phyloP scores from a whole-genome alignment of 2,888 invertebrate species.

The Mamestra brassicae region DNA sequence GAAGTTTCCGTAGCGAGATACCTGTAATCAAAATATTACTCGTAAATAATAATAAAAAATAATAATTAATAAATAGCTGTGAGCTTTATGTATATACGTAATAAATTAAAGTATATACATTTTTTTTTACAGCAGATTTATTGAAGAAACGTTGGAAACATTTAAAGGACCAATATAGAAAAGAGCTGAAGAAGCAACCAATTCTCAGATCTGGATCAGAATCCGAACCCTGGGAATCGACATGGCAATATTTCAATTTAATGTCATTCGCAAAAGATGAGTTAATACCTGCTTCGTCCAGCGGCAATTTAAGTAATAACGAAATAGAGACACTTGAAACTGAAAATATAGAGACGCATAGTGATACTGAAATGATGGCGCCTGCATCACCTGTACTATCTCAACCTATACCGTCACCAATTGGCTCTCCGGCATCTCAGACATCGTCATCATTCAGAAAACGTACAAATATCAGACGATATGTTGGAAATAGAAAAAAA shows the following conservation, averaged over 20 bases:
- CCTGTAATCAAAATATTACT: neutral
- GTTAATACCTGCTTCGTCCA: constrained; percentile 13
- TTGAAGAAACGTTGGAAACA: constrained; percentile 15
- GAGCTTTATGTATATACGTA: neutral
- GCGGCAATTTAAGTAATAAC: constrained; percentile 21
- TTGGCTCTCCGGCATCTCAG: constrained; percentile 10
- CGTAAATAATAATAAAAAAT: neutral
- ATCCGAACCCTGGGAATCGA: constrained; percentile 11
- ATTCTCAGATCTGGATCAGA: constrained; percentile 20
- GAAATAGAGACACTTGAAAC: constrained; percentile 13
- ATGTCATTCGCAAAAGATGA: constrained; percentile 26
- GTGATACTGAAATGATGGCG: constrained; percentile 12
- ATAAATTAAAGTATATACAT: neutral
- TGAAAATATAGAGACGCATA: constrained; percentile 10
- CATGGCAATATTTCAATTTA: constrained; percentile 26
- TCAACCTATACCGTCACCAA: constrained; percentile 10
- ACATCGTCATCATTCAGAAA: constrained; percentile 15
- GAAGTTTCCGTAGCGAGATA: neutral
- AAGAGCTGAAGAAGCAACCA: constrained; percentile 26
- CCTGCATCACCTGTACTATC: constrained; percentile 10
- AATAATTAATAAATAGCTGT: neutral
- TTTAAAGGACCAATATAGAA: constrained; percentile 20
- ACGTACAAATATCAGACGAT: constrained; percentile 18
- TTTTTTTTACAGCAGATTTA: neutral
- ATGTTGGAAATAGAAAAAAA: constrained; percentile 13